Percentiles rank a stretch among this genome's conserved stretches.
Evolutionary conservation across 2,797 vertebrate species (phyloP).

Genomic region (Acanthurus tractus): DNA sequence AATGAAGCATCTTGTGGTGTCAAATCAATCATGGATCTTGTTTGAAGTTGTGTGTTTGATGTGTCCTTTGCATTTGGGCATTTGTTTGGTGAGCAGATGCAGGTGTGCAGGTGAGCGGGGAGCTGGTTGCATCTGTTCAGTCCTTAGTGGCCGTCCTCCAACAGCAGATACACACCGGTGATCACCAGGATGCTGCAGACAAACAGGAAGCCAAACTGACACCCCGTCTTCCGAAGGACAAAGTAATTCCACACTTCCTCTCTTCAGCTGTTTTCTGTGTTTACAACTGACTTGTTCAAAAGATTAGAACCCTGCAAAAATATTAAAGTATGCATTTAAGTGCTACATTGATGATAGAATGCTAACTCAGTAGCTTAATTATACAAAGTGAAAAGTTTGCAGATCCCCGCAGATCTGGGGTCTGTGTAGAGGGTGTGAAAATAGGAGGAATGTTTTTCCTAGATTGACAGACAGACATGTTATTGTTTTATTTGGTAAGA

Average conservation of each 20-base stretch:
- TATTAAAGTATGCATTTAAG: neutral
- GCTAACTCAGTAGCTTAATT: neutral
- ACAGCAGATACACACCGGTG: slow-evolving; percentile 69
- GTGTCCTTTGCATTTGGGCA: neutral
- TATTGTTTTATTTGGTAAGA: neutral
- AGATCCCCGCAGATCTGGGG: neutral
- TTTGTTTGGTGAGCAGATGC: slow-evolving; percentile 59
- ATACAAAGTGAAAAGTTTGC: neutral
- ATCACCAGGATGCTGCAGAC: slow-evolving; percentile 26
- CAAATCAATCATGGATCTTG: too few species aligned
- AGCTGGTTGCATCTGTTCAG: slow-evolving; percentile 77
- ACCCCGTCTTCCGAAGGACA: slow-evolving; percentile 14
- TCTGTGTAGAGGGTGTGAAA: neutral
- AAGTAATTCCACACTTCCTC: slow-evolving; percentile 45
- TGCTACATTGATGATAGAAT: neutral
- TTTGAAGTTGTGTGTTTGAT: neutral
- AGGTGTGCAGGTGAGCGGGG: slow-evolving; percentile 66
- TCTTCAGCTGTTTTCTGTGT: neutral
- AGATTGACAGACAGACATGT: neutral
- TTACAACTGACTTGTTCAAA: neutral
- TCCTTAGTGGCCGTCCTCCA: slow-evolving; percentile 76
- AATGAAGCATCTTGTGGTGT: too few species aligned
- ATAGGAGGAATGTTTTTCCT: neutral
- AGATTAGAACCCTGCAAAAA: neutral
- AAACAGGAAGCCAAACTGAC: slow-evolving; percentile 11